Conservation (phyloP, 1,140 invertebrate species). For the Trichonephila clavata region DNA sequence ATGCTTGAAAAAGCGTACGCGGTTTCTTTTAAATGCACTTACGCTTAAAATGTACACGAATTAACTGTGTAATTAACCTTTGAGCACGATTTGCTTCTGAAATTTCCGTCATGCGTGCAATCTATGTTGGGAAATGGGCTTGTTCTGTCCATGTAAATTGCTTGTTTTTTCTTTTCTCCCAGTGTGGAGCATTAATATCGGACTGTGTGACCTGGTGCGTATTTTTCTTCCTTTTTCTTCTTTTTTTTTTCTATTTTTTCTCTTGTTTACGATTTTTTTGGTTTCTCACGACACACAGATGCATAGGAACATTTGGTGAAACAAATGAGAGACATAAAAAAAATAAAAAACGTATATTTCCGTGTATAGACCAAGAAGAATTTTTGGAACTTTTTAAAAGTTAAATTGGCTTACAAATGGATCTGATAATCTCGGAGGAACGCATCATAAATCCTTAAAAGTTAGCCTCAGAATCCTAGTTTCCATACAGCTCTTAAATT, state of each 20-base stretch:
- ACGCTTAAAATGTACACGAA: not conserved
- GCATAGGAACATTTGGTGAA: not conserved
- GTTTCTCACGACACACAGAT: not conserved
- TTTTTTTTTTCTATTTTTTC: not conserved
- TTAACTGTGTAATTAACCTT: constrained; percentile 11
- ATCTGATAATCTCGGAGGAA: too few species aligned
- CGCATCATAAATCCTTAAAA: too few species aligned
- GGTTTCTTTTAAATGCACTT: too few species aligned
- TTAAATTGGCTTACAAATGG: too few species aligned
- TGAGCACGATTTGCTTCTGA: not conserved
- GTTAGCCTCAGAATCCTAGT: too few species aligned
- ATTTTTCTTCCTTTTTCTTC: too few species aligned
- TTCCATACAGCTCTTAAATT: too few species aligned
- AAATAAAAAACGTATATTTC: not conserved
- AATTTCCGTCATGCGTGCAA: not conserved
- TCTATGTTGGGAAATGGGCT: not conserved
- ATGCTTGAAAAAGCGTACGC: too few species aligned
- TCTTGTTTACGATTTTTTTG: not conserved
- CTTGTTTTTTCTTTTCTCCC: not conserved
- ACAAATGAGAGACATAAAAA: not conserved
- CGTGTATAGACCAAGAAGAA: not conserved
- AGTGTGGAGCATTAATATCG: not conserved
- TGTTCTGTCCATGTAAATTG: not conserved
- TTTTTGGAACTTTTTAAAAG: too few species aligned
- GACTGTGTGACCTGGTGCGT: too few species aligned